Base-by-base conservation (phyloP, 2,797 vertebrate species). In the Malurus leucopterus region DNA sequence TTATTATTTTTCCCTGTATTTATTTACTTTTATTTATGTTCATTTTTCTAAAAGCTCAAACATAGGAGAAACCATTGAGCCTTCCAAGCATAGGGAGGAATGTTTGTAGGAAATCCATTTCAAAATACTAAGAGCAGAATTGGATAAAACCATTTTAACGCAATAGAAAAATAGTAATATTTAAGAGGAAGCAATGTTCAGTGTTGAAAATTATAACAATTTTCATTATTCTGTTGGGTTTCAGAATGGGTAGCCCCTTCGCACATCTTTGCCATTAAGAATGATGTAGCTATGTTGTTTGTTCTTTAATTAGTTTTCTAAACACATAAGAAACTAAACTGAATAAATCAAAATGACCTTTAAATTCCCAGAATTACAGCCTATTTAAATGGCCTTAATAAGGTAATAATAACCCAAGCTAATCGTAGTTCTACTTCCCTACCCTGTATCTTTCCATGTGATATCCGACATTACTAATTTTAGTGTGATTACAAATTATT, bases 321-420 rank as follows among this genome's bases (percentile, higher is more conserved):
- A 97, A 95, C 94, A 96, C 90, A 95, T 86, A 93, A 91, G 87
- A 93, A 96, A 92, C 93, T 95, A 95, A 97, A 96, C 78, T 83
- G 88, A 95, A 96, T 96, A 96, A 96, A 97, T 96, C 94, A 97
- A 95, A 96, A 90, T 96, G 94, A 96, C 95, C 96, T 97, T 96
- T 96, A 96, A 95, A 96, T 96, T 96, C 92, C 79, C 74, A 95
- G 96, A 97, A 96, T 96, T 96, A 94, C 92, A 95, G 79, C 81
- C 92, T 95, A 91, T 94, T 96, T 97, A 96, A 96, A 96, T 95
- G 85, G 51, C 65, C 79, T 93, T 97, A 97, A 96, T 96, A 96
- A 91, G 91, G 89, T 95, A 96, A 97, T 97, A 96, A 97, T 95
- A 97, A 96, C 78, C 86, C 78, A 95, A 94, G 70, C 61, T 96